Evolutionary conservation across 2,113 vertebrate genomes (phyloP), one percentile per base, ranked within the genome.

Genomic region (Pimephales promelas): DNA sequence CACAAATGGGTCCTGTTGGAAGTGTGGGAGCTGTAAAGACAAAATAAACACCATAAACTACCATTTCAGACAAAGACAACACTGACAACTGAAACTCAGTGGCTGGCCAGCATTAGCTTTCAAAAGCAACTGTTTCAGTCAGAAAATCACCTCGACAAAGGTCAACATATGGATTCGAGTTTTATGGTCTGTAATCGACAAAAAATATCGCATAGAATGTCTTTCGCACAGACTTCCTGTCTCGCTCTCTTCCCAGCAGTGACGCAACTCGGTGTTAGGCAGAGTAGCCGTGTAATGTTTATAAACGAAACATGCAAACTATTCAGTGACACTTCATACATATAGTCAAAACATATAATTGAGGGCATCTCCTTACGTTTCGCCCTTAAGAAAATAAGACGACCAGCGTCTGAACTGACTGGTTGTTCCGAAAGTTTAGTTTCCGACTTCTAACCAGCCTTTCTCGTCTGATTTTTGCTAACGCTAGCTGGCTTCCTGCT

Each of bases 401-500:
- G 24, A 43, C 36, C 22, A 62, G 26, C 57, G 16, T 31, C 78
- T 49, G 52, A 66, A 79, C 24, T 49, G 18, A 34, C 16, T 10
- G 16, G 26, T 24, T 54, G 45, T 40, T 56, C 8, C 10, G 26
- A 70, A 85, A 82, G 57, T 78, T 85, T 66, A 49, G 3, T 68
- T 80, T 79, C 61, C 22, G 28, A 70, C 26, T 68, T 54, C 79
- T 45, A 76, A 9, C 18, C 13, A 34, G 54, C n/a, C 59, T 68
- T 49, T 64, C 61, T 45, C 26, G 34, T 4, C 71, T 82, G 66
- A 85, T 45, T 81, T 77, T 24, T 54, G 34, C 82, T 22, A 92
- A 85, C 16, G 88, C 91, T 82, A 83, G 47, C 78, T 91, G 90
- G 88, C 84, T 84, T 66, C 86, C 85, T 81, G 52, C 34, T 61